phyloP scores from a whole-genome alignment of 1,140 invertebrate species.

The Holotrichia oblita region DNA sequence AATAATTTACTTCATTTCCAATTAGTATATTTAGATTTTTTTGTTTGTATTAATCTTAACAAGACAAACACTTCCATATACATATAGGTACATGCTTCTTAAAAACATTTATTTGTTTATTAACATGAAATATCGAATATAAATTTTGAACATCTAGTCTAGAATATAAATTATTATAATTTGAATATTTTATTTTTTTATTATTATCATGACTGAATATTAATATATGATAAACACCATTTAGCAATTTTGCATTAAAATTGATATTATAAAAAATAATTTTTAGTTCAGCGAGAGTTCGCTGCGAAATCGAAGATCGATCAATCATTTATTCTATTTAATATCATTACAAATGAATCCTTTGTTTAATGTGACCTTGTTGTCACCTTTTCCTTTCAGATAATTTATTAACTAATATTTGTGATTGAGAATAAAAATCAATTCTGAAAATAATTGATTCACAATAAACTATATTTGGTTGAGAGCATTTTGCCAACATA shows the following conservation, averaged over 20 bases:
- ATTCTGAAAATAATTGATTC: too few relatives aligned
- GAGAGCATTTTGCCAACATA: too few relatives aligned
- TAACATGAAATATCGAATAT: neutral
- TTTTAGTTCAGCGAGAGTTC: too few relatives aligned
- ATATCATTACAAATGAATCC: too few relatives aligned
- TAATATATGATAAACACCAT: too few relatives aligned
- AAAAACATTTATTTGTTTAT: neutral
- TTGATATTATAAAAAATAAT: neutral
- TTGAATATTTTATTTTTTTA: neutral
- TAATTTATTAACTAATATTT: neutral
- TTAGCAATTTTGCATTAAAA: too few relatives aligned
- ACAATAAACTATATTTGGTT: too few relatives aligned
- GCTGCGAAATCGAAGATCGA: too few relatives aligned
- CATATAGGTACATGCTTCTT: too few relatives aligned
- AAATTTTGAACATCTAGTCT: neutral
- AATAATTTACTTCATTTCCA: neutral
- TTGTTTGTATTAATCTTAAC: neutral
- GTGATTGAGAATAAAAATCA: too few relatives aligned
- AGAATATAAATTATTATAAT: conserved; percentile 2
- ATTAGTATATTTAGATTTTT: neutral
- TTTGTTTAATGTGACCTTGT: neutral
- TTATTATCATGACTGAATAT: too few relatives aligned
- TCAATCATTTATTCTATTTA: neutral
- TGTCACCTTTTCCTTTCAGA: neutral
- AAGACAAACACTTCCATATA: neutral